Conservation (phyloP, 2,888 invertebrate species). For the Ectobius pallidus region DNA sequence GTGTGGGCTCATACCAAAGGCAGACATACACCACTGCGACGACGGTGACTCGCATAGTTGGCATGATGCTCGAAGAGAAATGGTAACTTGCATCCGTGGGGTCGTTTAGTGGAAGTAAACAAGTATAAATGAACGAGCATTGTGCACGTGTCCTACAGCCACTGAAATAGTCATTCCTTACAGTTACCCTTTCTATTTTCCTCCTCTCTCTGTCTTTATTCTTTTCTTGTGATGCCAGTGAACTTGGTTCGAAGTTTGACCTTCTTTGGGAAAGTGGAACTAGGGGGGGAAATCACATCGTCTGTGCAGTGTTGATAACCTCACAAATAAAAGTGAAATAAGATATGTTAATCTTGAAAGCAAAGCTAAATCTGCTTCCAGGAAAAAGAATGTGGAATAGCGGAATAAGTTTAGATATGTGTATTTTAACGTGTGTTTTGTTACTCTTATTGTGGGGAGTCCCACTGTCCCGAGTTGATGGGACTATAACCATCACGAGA, state of each 20-base stretch:
- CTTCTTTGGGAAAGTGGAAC: no score
- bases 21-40: slow-evolving; percentile 1
- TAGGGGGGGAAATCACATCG: no score
- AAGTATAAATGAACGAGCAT: not conserved
- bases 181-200: not conserved
- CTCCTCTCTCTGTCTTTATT: no score
- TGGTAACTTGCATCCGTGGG: not conserved
- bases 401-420: not conserved
- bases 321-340: not conserved
- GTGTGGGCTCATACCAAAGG: not conserved
- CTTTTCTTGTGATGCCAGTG: not conserved
- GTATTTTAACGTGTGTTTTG: not conserved
- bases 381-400: not conserved
- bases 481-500: not conserved
- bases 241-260: not conserved
- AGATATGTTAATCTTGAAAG: not conserved
- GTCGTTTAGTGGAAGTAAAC: slow-evolving; percentile 16
- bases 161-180: not conserved
- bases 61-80: not conserved
- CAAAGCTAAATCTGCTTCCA: not conserved
- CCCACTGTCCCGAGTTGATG: not conserved
- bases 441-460: not conserved
- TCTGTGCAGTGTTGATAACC: not conserved
- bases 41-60: slow-evolving; percentile 15
- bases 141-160: not conserved